Conservation (phyloP, 2,797 vertebrate genomes). For the Karalla daura region DNA sequence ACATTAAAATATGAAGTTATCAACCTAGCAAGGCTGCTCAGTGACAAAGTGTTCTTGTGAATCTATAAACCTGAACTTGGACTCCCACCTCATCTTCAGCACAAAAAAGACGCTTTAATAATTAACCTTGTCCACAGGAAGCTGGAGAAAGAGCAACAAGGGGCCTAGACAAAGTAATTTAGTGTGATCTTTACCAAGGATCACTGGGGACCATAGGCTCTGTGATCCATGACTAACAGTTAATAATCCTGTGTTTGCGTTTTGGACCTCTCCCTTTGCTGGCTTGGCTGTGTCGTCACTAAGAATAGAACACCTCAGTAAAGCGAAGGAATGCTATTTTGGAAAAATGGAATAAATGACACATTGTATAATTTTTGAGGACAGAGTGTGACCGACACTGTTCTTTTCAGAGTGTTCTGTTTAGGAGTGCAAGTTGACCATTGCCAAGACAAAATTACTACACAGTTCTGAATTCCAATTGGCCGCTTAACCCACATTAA, state of each 20-base stretch:
- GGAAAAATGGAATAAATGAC: not conserved
- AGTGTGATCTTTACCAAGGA: conserved; percentile 20
- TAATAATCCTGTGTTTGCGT: conserved; percentile 53
- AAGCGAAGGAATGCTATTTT: conserved; percentile 26
- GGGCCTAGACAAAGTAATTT: conserved; percentile 27
- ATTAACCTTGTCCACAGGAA: conserved; percentile 52
- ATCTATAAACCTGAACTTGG: conserved; percentile 35
- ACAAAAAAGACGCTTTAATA: conserved; percentile 57
- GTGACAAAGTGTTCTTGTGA: conserved; percentile 21
- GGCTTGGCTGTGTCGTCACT: not conserved
- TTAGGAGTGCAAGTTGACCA: not conserved
- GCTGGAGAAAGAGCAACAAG: conserved; percentile 6
- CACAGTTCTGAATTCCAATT: not conserved
- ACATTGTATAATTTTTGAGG: not conserved
- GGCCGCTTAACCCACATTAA: not conserved
- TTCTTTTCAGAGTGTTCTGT: not conserved
- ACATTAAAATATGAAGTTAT: conserved; percentile 4
- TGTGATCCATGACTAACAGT: conserved; percentile 61
- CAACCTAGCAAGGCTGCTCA: not conserved
- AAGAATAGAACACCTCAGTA: conserved; percentile 47
- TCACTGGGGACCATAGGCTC: conserved; percentile 27
- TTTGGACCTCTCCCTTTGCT: conserved; percentile 23
- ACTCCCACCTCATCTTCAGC: conserved; percentile 2
- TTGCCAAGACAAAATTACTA: conserved; percentile 2
- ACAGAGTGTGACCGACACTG: not conserved